Percentiles rank a stretch among this genome's conserved stretches.
phyloP scores from a whole-genome alignment of 2,888 invertebrate genomes.

The Nineta flava region DNA sequence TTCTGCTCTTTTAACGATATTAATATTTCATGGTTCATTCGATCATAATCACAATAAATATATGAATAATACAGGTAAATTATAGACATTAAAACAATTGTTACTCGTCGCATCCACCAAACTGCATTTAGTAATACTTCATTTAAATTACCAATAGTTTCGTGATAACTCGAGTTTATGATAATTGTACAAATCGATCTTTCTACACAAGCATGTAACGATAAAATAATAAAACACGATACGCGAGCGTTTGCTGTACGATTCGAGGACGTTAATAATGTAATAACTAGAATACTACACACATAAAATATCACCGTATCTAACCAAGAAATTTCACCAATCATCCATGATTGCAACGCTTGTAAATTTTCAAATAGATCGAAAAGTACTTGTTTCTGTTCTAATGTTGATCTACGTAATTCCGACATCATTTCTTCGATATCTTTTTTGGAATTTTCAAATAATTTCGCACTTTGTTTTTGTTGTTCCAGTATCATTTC shows the following conservation, averaged over 20 bases:
- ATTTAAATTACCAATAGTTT: slow-evolving; percentile 20
- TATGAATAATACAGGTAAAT: slow-evolving; percentile 23
- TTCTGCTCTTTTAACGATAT: slow-evolving; percentile 27
- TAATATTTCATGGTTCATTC: slow-evolving; percentile 28
- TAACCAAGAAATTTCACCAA: slow-evolving; percentile 46
- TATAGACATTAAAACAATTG: slow-evolving; percentile 20
- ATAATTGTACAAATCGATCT: slow-evolving; percentile 22
- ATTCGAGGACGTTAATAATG: slow-evolving; percentile 33
- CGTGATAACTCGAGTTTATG: slow-evolving; percentile 12
- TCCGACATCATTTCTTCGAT: slow-evolving; percentile 33
- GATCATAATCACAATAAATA: slow-evolving; percentile 27
- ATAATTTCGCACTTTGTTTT: slow-evolving; percentile 24
- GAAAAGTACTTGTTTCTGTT: slow-evolving; percentile 37
- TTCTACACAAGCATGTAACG: slow-evolving; percentile 33
- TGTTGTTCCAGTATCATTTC: slow-evolving; percentile 29
- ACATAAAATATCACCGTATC: slow-evolving; percentile 44
- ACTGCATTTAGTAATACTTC: slow-evolving; percentile 26
- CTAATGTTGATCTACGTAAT: slow-evolving; percentile 31
- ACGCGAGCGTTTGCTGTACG: slow-evolving; percentile 37
- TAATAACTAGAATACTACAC: slow-evolving; percentile 27
- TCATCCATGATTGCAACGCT: slow-evolving; percentile 39
- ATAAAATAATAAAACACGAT: slow-evolving; percentile 34
- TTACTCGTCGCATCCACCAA: slow-evolving; percentile 29
- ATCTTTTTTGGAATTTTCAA: slow-evolving; percentile 28
- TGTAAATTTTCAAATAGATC: slow-evolving; percentile 37